phyloP scores from a whole-genome alignment of 2,888 invertebrate genomes.

The Volucella zonaria region DNA sequence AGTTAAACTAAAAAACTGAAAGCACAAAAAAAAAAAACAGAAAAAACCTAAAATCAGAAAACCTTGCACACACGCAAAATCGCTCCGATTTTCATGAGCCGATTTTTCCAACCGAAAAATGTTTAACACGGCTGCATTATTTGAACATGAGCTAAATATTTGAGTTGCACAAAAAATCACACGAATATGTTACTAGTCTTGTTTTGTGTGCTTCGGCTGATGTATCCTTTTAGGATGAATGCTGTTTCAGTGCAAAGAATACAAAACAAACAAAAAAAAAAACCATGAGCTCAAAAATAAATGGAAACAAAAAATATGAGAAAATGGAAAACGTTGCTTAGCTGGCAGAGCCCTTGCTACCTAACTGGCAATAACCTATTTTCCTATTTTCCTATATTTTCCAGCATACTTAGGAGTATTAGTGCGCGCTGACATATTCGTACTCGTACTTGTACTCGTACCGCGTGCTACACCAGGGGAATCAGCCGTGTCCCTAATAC shows the following conservation, averaged over 20 bases:
- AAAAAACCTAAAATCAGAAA: no score
- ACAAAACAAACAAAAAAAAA: slow-evolving; percentile 26
- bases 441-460: no score
- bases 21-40: no score
- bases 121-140: slow-evolving; percentile 64
- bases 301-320: slow-evolving; percentile 4
- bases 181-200: slow-evolving; percentile 18
- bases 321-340: slow-evolving; percentile 24
- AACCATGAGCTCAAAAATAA: not conserved
- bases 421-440: slow-evolving; percentile 34
- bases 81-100: slow-evolving; percentile 49
- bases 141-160: slow-evolving; percentile 69
- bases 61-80: slow-evolving; percentile 53
- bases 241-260: slow-evolving; percentile 21
- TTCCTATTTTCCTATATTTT: slow-evolving; percentile 35
- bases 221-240: slow-evolving; percentile 37
- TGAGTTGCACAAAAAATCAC: slow-evolving; percentile 45
- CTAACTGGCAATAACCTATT: slow-evolving; percentile 70
- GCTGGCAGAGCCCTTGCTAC: slow-evolving; percentile 21
- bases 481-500: slow-evolving; percentile 68
- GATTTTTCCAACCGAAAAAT: slow-evolving; percentile 33
- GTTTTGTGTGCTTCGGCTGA: slow-evolving; percentile 4
- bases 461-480: slow-evolving; percentile 35
- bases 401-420: slow-evolving; percentile 28
- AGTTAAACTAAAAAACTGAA: not conserved